These are phyloP conservation scores for Galerucella pusilla DNA, from an alignment of 2,888 invertebrate genomes.

Conservation along the genomic window DNA sequence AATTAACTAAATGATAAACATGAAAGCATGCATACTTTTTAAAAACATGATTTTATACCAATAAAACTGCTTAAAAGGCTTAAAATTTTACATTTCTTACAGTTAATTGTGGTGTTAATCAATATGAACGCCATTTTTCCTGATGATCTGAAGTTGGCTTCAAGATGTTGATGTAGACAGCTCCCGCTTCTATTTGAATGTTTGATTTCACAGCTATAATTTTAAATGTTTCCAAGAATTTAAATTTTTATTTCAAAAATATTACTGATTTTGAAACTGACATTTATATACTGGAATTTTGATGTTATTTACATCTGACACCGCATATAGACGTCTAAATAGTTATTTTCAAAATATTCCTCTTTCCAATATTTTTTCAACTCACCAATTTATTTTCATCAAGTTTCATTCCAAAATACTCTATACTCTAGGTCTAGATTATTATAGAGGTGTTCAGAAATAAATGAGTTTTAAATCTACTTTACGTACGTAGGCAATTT, in stretches of 20 bases:
- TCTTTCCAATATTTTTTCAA: neutral
- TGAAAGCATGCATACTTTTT: slow-evolving; percentile 52
- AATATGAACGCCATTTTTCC: slow-evolving; percentile 63
- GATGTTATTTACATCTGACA: slow-evolving; percentile 3
- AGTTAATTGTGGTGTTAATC: slow-evolving; percentile 61
- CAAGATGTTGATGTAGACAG: slow-evolving; percentile 24
- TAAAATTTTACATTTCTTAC: slow-evolving; percentile 61
- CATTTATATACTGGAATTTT: slow-evolving; percentile 8
- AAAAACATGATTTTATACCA: slow-evolving; percentile 49
- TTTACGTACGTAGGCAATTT: slow-evolving; percentile 3
- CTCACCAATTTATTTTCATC: neutral
- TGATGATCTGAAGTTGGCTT: slow-evolving; percentile 52
- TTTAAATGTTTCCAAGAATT: slow-evolving; percentile 12
- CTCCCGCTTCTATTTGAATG: slow-evolving; percentile 46
- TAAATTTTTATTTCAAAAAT: neutral
- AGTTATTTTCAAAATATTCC: neutral
- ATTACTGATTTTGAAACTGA: slow-evolving; percentile 15
- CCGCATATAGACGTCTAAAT: neutral
- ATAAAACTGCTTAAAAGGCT: slow-evolving; percentile 51
- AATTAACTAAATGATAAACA: slow-evolving; percentile 40
- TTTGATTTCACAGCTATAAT: slow-evolving; percentile 17
- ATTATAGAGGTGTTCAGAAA: too few species aligned
- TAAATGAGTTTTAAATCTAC: neutral
- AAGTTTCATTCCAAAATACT: neutral
- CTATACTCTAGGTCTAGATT: too few species aligned